A percentile compares a stretch with the other conserved stretches of the same genome.
Evolutionary conservation across 2,888 invertebrate species (phyloP).

Genomic region (Phalera bucephala): DNA sequence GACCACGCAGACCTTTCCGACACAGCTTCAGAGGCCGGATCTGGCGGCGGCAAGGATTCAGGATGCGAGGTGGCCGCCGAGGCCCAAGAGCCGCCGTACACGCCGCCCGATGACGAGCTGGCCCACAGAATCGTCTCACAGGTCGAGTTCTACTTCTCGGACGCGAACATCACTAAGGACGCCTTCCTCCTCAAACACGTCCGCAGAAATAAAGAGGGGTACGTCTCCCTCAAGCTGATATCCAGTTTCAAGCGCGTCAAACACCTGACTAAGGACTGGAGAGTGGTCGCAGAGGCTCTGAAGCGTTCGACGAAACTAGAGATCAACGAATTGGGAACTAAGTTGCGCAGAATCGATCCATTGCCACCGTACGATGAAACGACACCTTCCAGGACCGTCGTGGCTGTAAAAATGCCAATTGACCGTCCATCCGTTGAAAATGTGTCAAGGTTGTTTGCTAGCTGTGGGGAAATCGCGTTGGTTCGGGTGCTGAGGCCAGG

Average conservation of each 20-base stretch:
- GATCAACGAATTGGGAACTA: conserved; percentile 95
- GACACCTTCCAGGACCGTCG: conserved; percentile 94
- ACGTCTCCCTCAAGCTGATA: conserved; percentile 96
- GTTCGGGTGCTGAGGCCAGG: conserved; percentile 94
- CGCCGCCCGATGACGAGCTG: conserved; percentile 89
- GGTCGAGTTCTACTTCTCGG: conserved; percentile 98
- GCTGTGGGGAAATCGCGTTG: conserved; percentile 94
- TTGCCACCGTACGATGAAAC: conserved; percentile 96
- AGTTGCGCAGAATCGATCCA: conserved; percentile 92
- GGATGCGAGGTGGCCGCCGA: conserved; percentile 85
- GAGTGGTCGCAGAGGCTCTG: conserved; percentile 94
- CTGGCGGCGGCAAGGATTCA: conserved; percentile 86
- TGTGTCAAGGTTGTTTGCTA: conserved; percentile 94
- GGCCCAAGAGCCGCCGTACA: conserved; percentile 84
- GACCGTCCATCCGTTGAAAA: conserved; percentile 94
- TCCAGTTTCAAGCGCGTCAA: conserved; percentile 98
- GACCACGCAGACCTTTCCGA: conserved; percentile 87
- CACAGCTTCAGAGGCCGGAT: conserved; percentile 85
- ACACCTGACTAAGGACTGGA: conserved; percentile 96
- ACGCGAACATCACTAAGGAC: conserved; percentile 97
- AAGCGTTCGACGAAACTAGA: conserved; percentile 90
- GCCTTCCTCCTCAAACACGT: conserved; percentile 98
- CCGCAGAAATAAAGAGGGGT: conserved; percentile 96
- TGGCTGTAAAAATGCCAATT: conserved; percentile 92
- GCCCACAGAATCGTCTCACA: conserved; percentile 91